Evolutionary conservation across 2,888 invertebrate genomes (phyloP).

Genomic region (Lobophora halterata): DNA sequence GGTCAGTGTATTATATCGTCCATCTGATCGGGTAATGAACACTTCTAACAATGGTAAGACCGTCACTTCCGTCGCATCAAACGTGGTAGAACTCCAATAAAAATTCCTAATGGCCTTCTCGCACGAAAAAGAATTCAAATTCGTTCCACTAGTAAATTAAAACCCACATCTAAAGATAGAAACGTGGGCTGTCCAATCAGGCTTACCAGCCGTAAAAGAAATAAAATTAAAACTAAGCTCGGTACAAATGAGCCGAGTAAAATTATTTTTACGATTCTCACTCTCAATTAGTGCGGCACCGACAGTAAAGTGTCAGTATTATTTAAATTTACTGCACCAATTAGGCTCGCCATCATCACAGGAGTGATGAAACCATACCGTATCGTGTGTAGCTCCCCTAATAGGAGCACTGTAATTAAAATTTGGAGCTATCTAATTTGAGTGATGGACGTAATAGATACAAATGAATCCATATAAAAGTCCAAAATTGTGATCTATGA

Average conservation of each 20-base stretch:
- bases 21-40: constrained; percentile 33
- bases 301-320: constrained; percentile 77
- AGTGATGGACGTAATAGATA: constrained; percentile 50
- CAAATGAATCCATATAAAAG: constrained; percentile 44
- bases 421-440: constrained; percentile 57
- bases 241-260: constrained; percentile 76
- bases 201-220: constrained; percentile 59
- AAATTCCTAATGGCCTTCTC: constrained; percentile 38
- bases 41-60: constrained; percentile 31
- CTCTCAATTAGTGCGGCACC: constrained; percentile 75
- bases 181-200: constrained; percentile 61
- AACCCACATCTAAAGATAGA: constrained; percentile 48
- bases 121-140: constrained; percentile 46
- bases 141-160: constrained; percentile 58
- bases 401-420: constrained; percentile 78
- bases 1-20: constrained; percentile 9
- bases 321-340: constrained; percentile 79
- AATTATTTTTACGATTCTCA: constrained; percentile 79
- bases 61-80: constrained; percentile 36
- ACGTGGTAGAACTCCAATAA: constrained; percentile 40
- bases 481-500: constrained; percentile 4
- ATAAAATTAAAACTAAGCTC: constrained; percentile 71
- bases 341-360: constrained; percentile 75
- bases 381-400: constrained; percentile 71
- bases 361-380: constrained; percentile 69